A percentile compares a stretch with the other conserved stretches of the same genome.
Conservation (phyloP, 2,797 vertebrate genomes). For the Acridotheres tristis region DNA sequence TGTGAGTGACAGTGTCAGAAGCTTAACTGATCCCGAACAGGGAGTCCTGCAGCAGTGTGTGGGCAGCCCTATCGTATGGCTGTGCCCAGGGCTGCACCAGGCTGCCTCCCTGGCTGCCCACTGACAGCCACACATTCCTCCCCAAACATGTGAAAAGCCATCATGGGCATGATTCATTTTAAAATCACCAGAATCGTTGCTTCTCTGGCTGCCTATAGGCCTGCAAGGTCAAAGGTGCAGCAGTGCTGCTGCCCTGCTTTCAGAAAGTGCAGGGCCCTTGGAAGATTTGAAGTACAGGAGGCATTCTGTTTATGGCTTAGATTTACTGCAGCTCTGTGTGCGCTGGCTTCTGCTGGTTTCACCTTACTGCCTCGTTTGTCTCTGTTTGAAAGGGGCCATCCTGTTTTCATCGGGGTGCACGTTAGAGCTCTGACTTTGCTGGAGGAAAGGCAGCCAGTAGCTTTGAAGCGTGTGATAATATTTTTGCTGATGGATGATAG, state of each 20-base stretch:
- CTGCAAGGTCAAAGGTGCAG: not conserved
- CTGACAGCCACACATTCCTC: rapidly evolving
- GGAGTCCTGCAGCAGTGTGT: not conserved
- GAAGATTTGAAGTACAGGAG: not conserved
- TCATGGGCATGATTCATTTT: rapidly evolving
- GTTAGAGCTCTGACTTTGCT: conserved; percentile 22
- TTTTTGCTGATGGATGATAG: conserved; percentile 22
- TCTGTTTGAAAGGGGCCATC: conserved; percentile 20
- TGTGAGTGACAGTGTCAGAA: conserved; percentile 22
- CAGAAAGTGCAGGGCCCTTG: not conserved
- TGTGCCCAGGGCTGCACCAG: not conserved
- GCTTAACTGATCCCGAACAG: conserved; percentile 47
- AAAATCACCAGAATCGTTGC: not conserved
- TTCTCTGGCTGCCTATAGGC: not conserved
- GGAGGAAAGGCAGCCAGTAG: conserved; percentile 33
- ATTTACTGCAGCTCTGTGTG: conserved; percentile 14
- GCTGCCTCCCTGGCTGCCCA: not conserved
- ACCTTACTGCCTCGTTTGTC: not conserved
- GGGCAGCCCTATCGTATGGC: not conserved
- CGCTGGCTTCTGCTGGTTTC: conserved; percentile 3
- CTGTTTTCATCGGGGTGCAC: not conserved
- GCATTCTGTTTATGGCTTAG: conserved; percentile 36
- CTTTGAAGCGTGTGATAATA: conserved; percentile 43
- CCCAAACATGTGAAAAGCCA: not conserved
- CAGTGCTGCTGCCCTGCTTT: not conserved